Base-by-base conservation (phyloP, 2,888 invertebrate genomes). In the Drosophila yooni region DNA sequence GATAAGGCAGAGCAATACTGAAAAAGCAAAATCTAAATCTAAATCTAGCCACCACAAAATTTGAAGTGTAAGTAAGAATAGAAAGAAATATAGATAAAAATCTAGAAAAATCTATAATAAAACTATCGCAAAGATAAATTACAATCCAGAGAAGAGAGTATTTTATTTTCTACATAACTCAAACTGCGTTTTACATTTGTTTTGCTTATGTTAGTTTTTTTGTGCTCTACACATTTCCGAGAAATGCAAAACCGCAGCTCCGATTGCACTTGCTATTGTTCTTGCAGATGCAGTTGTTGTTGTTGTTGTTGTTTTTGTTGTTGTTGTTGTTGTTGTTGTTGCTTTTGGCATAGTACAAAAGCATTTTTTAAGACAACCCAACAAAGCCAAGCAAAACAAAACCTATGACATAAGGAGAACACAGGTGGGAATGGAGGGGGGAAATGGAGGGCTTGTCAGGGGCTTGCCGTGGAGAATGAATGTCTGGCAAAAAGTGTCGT, bases 401-500 rank as follows among this genome's bases (percentile, higher is more conserved):
- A 27, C 13, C n/a, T 29, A 8, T 52, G 62, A 51, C 54, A 48
- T 60, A 38, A 36, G 59, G 36, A 63, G 59, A 58, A 54, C 15
- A 54, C 11, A 25, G 34, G 29, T 31, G n/a, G 38, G 10, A n/a
- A 13, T 11, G 36, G 11, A 3, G 18, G 33, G 36, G 11, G 25
- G 46, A 25, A 46, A 25, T 11, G 25, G 15, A 3, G 46, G 46
- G n/a, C 13, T 29, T 29, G 46, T 21, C 66, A 36, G 25, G 33
- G 33, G 33, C 33, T 33, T 40, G 46, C 60, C 25, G 36, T 36
- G 29, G 33, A 65, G 62, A 74, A 65, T 60, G 52, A 57, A 56
- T 59, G 59, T 75, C 75, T 66, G 59, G 61, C 53, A 57, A 59
- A 53, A 63, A 64, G 4, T 52, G 63, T 67, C 62, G 40, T 54